Evolutionary conservation across 2,888 invertebrate genomes (phyloP).

Genomic region (Ectobius pallidus): DNA sequence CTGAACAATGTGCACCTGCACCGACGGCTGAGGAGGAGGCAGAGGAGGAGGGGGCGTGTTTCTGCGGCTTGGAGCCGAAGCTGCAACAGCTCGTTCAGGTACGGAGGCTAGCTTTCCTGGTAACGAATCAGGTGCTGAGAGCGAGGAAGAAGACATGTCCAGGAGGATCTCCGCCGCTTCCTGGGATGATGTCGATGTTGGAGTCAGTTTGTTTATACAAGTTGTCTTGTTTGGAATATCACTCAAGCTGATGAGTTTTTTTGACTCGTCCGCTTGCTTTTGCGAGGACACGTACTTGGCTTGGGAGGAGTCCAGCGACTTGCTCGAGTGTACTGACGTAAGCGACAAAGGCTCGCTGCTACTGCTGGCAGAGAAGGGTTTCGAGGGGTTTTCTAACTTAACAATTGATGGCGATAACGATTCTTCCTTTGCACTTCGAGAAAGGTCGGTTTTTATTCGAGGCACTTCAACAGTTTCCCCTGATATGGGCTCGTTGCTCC

Average conservation of each 20-base stretch:
- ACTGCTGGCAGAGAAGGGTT: slow-evolving; percentile 22
- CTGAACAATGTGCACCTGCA: slow-evolving; percentile 77
- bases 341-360: slow-evolving; percentile 22
- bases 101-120: slow-evolving; percentile 47
- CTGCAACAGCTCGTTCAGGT: slow-evolving; percentile 63
- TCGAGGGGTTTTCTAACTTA: slow-evolving; percentile 25
- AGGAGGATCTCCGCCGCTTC: slow-evolving; percentile 69
- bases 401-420: slow-evolving; percentile 16
- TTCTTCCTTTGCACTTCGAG: slow-evolving; percentile 32
- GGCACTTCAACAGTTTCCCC: neutral
- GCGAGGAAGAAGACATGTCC: slow-evolving; percentile 68
- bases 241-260: slow-evolving; percentile 22
- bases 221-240: slow-evolving; percentile 34
- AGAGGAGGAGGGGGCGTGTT: slow-evolving; percentile 56
- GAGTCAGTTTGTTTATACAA: slow-evolving; percentile 24
- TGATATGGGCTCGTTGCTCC: neutral
- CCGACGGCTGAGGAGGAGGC: slow-evolving; percentile 61
- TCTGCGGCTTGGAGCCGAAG: slow-evolving; percentile 54
- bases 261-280: slow-evolving; percentile 31
- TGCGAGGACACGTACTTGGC: slow-evolving; percentile 34
- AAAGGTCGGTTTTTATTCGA: slow-evolving; percentile 12
- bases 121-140: slow-evolving; percentile 50
- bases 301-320: slow-evolving; percentile 31
- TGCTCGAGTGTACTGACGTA: slow-evolving; percentile 27
- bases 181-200: slow-evolving; percentile 57